Conservation (phyloP, 2,888 invertebrate genomes). For the Ypsolopha sequella region DNA sequence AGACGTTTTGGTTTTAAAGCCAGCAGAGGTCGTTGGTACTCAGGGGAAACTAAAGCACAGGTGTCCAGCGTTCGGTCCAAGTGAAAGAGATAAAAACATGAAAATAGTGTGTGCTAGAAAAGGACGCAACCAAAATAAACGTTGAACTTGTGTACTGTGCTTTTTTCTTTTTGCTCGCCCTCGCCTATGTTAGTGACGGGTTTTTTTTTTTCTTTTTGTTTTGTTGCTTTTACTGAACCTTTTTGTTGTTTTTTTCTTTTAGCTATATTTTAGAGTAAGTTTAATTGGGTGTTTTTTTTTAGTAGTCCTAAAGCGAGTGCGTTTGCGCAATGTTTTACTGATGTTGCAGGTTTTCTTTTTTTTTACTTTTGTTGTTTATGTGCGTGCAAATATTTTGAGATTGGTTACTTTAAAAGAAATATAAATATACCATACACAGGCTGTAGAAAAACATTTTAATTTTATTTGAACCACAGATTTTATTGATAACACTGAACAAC, state of each 20-base stretch:
- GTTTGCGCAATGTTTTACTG: constrained; percentile 10
- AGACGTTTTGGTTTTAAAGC: constrained; percentile 17
- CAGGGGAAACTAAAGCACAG: constrained; percentile 71
- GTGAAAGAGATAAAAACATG: constrained; percentile 35
- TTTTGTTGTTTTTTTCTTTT: constrained; percentile 55
- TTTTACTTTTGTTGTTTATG: not conserved
- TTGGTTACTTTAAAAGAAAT: not conserved
- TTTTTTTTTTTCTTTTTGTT: constrained; percentile 54
- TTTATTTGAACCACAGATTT: too few species aligned
- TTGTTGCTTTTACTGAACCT: constrained; percentile 50
- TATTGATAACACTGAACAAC: too few species aligned
- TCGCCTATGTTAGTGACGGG: constrained; percentile 70
- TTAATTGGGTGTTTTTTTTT: constrained; percentile 16
- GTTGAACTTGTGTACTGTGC: constrained; percentile 63
- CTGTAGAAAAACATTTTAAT: too few species aligned
- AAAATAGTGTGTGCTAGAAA: constrained; percentile 27
- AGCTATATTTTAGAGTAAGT: constrained; percentile 54
- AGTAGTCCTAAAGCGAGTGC: not conserved
- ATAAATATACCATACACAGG: not conserved
- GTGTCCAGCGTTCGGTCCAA: constrained; percentile 66
- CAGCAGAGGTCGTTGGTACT: constrained; percentile 68
- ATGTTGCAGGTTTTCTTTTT: not conserved
- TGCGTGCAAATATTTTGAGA: not conserved
- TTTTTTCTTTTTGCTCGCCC: constrained; percentile 64
- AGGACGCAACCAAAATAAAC: constrained; percentile 67